Conservation (phyloP, 2,888 invertebrate genomes). For the Erebia palarica region DNA sequence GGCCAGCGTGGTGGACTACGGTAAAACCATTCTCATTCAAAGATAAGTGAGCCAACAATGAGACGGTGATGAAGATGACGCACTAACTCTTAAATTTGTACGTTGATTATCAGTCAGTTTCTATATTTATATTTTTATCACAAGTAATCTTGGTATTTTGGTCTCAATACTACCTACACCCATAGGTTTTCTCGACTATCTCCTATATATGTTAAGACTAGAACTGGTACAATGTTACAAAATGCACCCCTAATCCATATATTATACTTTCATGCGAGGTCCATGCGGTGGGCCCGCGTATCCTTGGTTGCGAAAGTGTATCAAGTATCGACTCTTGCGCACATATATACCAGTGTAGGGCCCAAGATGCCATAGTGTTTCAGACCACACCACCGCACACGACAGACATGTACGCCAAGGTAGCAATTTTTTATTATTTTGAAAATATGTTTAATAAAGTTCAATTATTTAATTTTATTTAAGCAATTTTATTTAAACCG, state of each 20-base stretch:
- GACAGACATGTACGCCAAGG: constrained; percentile 74
- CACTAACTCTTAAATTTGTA: too few relatives aligned
- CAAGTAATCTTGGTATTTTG: not conserved
- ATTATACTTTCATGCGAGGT: constrained; percentile 44
- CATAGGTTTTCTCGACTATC: constrained; percentile 25
- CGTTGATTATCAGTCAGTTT: too few relatives aligned
- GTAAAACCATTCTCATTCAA: too few relatives aligned
- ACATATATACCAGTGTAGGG: constrained; percentile 56
- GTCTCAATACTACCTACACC: not conserved
- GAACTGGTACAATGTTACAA: constrained; percentile 38
- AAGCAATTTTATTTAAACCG: not conserved
- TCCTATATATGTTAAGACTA: constrained; percentile 33
- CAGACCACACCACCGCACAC: constrained; percentile 55
- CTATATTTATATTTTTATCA: not conserved
- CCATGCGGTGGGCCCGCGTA: constrained; percentile 45
- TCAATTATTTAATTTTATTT: not conserved
- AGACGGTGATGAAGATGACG: too few relatives aligned
- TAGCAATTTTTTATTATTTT: constrained; percentile 45
- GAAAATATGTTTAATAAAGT: not conserved
- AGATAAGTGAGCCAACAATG: too few relatives aligned
- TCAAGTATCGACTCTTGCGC: constrained; percentile 57
- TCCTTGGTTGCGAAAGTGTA: constrained; percentile 74
- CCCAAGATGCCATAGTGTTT: constrained; percentile 61
- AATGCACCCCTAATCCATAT: constrained; percentile 46
- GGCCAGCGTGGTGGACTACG: too few relatives aligned